phyloP scores from a whole-genome alignment of 2,888 invertebrate genomes.

The Drosophila robusta region DNA sequence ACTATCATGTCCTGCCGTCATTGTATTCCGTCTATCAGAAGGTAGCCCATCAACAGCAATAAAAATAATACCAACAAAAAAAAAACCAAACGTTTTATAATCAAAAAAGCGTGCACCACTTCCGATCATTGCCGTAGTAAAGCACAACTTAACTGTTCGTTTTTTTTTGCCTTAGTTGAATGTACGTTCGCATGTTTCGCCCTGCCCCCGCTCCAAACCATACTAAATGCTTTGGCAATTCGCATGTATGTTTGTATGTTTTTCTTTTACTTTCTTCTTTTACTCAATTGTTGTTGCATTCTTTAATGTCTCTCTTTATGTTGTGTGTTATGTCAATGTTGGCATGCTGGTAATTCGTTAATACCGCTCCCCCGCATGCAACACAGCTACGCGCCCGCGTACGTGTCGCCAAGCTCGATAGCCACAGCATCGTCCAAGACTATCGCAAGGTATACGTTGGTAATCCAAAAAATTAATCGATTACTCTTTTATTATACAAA shows the following conservation, averaged over 20 bases:
- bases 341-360: constrained; percentile 49
- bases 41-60: constrained; percentile 86
- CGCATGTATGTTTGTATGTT: constrained; percentile 32
- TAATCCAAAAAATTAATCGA: constrained; percentile 17
- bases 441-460: constrained; percentile 62
- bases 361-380: constrained; percentile 23
- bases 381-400: constrained; percentile 64
- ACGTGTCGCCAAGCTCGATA: constrained; percentile 56
- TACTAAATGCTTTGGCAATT: constrained; percentile 31
- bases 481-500: constrained; percentile 5
- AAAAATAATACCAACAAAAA: constrained; percentile 7
- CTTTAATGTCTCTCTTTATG: constrained; percentile 22
- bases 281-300: constrained; percentile 20
- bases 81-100: constrained; percentile 8
- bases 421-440: constrained; percentile 61
- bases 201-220: neutral
- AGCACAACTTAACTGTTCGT: constrained; percentile 23
- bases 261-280: constrained; percentile 1
- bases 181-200: constrained; percentile 26
- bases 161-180: constrained; percentile 3
- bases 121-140: constrained; percentile 35
- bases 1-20: constrained; percentile 93
- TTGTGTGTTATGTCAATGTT: constrained; percentile 33
- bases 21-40: constrained; percentile 94
- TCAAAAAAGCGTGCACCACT: constrained; percentile 21